Conservation (phyloP, 2,888 invertebrate genomes). For the Plagodis dolabraria region DNA sequence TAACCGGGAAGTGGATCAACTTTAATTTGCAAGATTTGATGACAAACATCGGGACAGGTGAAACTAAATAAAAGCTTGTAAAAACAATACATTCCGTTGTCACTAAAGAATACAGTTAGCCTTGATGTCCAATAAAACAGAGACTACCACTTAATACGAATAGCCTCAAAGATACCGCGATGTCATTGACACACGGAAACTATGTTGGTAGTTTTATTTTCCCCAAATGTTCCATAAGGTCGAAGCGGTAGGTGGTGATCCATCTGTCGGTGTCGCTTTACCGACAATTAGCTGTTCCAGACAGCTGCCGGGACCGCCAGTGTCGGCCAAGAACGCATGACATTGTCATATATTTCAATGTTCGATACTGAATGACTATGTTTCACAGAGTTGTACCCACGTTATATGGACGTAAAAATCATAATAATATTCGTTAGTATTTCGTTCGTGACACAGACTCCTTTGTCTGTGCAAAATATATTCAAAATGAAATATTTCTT, state of each 20-base stretch:
- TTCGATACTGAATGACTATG: constrained; percentile 18
- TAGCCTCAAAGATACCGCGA: constrained; percentile 31
- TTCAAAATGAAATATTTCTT: too few relatives aligned
- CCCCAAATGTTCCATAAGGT: constrained; percentile 58
- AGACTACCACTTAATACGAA: constrained; percentile 24
- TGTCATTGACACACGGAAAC: constrained; percentile 55
- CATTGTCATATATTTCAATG: constrained; percentile 29
- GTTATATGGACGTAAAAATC: too few relatives aligned
- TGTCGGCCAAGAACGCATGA: constrained; percentile 18
- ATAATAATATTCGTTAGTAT: too few relatives aligned
- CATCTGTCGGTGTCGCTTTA: constrained; percentile 64
- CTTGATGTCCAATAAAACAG: constrained; percentile 29
- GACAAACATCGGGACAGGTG: too few relatives aligned
- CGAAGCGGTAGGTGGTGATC: constrained; percentile 45
- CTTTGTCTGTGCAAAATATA: too few relatives aligned
- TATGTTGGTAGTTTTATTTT: constrained; percentile 43
- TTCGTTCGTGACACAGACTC: too few relatives aligned
- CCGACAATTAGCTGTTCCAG: constrained; percentile 68
- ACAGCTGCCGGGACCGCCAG: constrained; percentile 59
- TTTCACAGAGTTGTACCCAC: neutral
- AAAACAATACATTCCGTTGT: constrained; percentile 8
- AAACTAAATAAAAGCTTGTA: too few relatives aligned
- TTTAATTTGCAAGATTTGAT: too few relatives aligned
- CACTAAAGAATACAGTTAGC: constrained; percentile 27
- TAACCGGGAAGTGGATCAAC: too few relatives aligned